These are phyloP conservation scores for Montipora efflorescens DNA, from an alignment of 64 coral and sea anemone genomes.

Conservation along the genomic window DNA sequence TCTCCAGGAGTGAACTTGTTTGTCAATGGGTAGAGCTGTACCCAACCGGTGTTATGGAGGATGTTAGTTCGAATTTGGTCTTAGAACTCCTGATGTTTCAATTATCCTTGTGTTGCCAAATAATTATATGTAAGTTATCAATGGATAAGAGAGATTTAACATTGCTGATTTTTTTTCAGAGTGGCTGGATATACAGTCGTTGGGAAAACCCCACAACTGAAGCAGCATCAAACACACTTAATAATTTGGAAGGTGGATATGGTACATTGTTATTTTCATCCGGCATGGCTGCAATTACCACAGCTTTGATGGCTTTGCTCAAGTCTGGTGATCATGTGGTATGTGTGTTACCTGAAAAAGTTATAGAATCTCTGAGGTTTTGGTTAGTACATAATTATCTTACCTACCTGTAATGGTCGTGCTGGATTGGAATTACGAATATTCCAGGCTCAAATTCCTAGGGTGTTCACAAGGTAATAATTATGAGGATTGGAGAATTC, in stretches of 20 bases:
- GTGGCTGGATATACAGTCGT: slow-evolving; percentile 76
- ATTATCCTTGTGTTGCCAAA: background rate
- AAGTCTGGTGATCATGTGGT: slow-evolving; percentile 84
- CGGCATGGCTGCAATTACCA: slow-evolving; percentile 88
- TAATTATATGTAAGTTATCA: background rate
- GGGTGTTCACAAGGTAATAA: too few relatives aligned
- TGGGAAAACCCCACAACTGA: slow-evolving; percentile 84
- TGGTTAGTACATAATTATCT: too few relatives aligned
- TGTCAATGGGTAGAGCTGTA: too few relatives aligned
- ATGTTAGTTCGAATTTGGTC: too few relatives aligned
- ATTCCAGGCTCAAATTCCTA: too few relatives aligned
- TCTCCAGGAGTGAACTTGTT: too few relatives aligned
- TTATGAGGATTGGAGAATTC: too few relatives aligned
- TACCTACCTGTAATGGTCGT: too few relatives aligned
- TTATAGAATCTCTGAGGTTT: too few relatives aligned
- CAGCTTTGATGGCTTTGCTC: slow-evolving; percentile 66
- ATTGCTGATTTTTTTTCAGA: slow-evolving; percentile 20
- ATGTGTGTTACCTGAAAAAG: background rate
- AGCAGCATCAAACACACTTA: slow-evolving; percentile 77
- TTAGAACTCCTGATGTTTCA: too few relatives aligned
- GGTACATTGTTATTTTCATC: slow-evolving; percentile 85
- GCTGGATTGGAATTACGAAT: too few relatives aligned
- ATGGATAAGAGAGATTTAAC: background rate
- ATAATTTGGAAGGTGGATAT: slow-evolving; percentile 77
- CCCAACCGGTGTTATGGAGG: too few relatives aligned